A percentile compares a stretch with the other conserved stretches of the same genome.
phyloP scores from a whole-genome alignment of 1,140 invertebrate genomes.

The Philopotamus ludificatus region DNA sequence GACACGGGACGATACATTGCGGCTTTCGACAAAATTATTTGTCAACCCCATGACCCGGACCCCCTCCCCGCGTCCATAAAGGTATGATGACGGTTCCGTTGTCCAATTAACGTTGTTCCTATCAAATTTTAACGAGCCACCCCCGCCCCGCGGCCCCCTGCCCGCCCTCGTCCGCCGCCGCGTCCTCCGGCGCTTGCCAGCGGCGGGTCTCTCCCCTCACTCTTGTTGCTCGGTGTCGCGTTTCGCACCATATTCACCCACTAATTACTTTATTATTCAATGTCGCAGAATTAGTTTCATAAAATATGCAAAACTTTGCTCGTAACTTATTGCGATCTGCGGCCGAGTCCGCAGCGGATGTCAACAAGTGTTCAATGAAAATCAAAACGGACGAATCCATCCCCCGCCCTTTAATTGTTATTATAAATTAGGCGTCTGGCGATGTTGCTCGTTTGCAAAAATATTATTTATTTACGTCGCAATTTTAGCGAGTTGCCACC shows the following conservation, averaged over 20 bases:
- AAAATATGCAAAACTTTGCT: slow-evolving; percentile 28
- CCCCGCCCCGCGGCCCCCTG: slow-evolving; percentile 1
- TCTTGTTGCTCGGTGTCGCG: slow-evolving; percentile 36
- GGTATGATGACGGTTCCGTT: slow-evolving; percentile 34
- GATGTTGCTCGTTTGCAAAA: too few species aligned
- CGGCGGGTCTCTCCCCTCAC: slow-evolving; percentile 19
- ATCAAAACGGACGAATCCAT: too few species aligned
- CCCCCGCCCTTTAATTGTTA: too few species aligned
- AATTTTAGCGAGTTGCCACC: neutral
- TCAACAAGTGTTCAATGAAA: too few species aligned
- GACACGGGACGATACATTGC: too few species aligned
- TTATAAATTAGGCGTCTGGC: too few species aligned
- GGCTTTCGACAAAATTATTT: slow-evolving; percentile 22
- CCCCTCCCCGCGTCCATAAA: slow-evolving; percentile 30
- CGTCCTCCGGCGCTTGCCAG: neutral
- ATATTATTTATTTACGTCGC: too few species aligned
- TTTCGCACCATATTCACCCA: slow-evolving; percentile 40
- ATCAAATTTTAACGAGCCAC: slow-evolving; percentile 43
- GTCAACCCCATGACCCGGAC: too few species aligned
- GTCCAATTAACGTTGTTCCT: slow-evolving; percentile 43
- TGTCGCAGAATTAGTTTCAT: slow-evolving; percentile 29
- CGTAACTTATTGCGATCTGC: slow-evolving; percentile 12
- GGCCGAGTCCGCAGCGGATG: too few species aligned
- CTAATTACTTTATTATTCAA: slow-evolving; percentile 43
- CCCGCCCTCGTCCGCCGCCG: slow-evolving; percentile 6